A percentile compares a stretch with the other conserved stretches of the same genome.
Evolutionary conservation across 2,888 invertebrate species (phyloP).

Genomic region (Molorchus minor): DNA sequence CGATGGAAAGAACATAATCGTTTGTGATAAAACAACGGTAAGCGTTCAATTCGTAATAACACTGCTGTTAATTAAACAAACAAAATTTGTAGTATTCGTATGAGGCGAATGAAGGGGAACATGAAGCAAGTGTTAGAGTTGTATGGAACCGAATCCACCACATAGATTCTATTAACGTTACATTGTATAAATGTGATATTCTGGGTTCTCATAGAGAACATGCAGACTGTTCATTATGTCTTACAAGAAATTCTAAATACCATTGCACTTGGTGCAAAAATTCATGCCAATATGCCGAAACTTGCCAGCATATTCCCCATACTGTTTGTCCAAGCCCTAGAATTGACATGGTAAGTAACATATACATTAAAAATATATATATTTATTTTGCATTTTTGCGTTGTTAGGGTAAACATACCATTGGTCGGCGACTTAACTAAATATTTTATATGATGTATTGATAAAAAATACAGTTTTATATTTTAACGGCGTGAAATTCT

Average conservation of each 20-base stretch:
- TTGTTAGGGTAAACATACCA: no score
- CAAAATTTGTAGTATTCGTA: slow-evolving; percentile 77
- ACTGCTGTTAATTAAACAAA: background rate
- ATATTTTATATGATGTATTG: no score
- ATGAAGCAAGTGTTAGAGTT: slow-evolving; percentile 87
- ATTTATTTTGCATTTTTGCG: background rate
- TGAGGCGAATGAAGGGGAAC: slow-evolving; percentile 86
- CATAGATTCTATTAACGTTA: slow-evolving; percentile 89
- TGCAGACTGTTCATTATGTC: slow-evolving; percentile 96
- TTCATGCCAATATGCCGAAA: slow-evolving; percentile 85
- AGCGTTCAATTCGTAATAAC: slow-evolving; percentile 48
- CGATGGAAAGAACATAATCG: slow-evolving; percentile 80
- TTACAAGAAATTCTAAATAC: slow-evolving; percentile 89
- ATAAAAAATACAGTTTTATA: no score
- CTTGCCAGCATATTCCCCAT: slow-evolving; percentile 81
- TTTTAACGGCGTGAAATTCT: no score
- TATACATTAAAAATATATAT: background rate
- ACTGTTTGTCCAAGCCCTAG: slow-evolving; percentile 90
- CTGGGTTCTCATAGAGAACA: slow-evolving; percentile 93
- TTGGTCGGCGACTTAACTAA: no score
- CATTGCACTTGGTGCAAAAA: slow-evolving; percentile 97
- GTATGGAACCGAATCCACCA: slow-evolving; percentile 95
- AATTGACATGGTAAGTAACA: slow-evolving; percentile 83
- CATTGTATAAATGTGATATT: slow-evolving; percentile 94
- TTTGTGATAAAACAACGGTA: slow-evolving; percentile 90